Evolutionary conservation across 2,888 invertebrate genomes (phyloP).

Genomic region (Abrostola tripartita): DNA sequence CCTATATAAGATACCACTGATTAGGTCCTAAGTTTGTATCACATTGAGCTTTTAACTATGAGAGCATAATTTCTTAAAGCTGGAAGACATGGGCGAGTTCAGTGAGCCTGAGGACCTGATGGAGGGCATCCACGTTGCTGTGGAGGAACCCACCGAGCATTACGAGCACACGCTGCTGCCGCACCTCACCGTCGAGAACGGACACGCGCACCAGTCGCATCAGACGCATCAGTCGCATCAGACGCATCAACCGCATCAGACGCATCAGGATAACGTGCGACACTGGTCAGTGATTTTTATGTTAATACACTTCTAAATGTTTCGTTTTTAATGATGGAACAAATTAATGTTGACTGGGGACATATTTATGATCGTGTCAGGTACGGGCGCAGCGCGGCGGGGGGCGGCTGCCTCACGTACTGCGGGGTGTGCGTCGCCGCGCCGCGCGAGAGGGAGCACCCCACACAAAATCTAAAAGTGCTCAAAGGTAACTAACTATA

Average conservation of each 20-base stretch:
- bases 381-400: slow-evolving; percentile 63
- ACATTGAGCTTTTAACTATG: no score
- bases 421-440: slow-evolving; percentile 65
- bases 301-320: no score
- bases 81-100: slow-evolving; percentile 92
- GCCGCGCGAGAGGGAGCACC: slow-evolving; percentile 26
- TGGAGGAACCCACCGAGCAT: slow-evolving; percentile 83
- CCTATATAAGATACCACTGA: background rate
- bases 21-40: no score
- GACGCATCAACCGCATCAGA: no score
- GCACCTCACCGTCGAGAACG: slow-evolving; percentile 82
- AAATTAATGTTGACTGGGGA: no score
- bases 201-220: slow-evolving; percentile 70
- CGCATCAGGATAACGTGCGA: slow-evolving; percentile 69
- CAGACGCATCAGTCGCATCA: no score
- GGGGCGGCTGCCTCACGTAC: slow-evolving; percentile 52
- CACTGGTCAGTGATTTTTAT: slow-evolving; percentile 68
- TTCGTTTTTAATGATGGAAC: no score
- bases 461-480: slow-evolving; percentile 60
- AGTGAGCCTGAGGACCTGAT: slow-evolving; percentile 96
- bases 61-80: slow-evolving; percentile 27
- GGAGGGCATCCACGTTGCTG: slow-evolving; percentile 94
- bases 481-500: slow-evolving; percentile 64
- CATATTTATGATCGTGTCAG: no score
- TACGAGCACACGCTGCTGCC: slow-evolving; percentile 76